These are phyloP conservation scores for Agrochola circellaris DNA, from an alignment of 2,888 invertebrate species.

Conservation along the genomic window DNA sequence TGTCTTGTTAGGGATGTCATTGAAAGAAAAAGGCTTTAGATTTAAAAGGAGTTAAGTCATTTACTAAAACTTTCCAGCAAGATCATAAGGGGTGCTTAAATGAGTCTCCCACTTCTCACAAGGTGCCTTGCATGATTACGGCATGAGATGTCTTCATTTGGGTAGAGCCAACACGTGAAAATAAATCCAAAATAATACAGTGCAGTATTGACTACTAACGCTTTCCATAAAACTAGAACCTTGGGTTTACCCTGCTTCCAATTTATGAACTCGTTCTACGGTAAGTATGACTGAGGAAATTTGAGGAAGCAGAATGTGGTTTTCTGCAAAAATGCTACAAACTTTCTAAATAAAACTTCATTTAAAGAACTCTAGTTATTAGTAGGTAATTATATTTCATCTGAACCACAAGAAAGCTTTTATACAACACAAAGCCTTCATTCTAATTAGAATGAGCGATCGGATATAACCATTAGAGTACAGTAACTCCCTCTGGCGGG, in stretches of 20 bases:
- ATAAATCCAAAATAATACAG: background rate
- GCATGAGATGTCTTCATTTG: background rate
- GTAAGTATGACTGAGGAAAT: background rate
- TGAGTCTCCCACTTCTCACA: background rate
- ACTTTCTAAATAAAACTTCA: background rate
- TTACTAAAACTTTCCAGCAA: background rate
- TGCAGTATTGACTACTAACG: background rate
- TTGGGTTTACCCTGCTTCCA: background rate
- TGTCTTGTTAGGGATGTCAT: background rate
- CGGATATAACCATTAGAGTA: conserved; percentile 54
- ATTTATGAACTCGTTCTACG: background rate
- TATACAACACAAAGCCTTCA: conserved; percentile 29
- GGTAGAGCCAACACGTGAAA: too few species aligned
- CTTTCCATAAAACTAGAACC: background rate
- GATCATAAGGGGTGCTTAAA: background rate
- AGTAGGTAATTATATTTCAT: background rate
- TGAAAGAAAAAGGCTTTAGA: background rate
- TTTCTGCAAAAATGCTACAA: background rate
- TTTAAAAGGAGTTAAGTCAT: background rate
- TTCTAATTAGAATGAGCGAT: conserved; percentile 64
- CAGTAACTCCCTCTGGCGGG: conserved; percentile 53
- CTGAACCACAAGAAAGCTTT: conserved; percentile 25
- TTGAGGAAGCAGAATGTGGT: background rate
- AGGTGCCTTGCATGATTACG: background rate
- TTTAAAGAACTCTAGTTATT: background rate